Base-by-base conservation (phyloP, 2,113 vertebrate genomes). In the Amblyornis subalaris region DNA sequence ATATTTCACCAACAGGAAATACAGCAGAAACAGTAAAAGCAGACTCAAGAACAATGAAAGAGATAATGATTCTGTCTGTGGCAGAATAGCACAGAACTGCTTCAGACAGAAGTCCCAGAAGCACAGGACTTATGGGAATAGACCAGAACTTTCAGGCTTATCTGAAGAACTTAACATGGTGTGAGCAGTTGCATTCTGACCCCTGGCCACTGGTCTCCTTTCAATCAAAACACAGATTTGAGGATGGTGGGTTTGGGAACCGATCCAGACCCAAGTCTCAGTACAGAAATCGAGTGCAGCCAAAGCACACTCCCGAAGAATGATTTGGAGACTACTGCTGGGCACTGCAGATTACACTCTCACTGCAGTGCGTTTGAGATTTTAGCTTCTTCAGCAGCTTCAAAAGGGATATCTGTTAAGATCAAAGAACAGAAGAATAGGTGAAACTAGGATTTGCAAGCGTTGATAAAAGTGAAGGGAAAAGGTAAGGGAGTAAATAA, bases 401-500 rank as follows among this genome's bases (percentile, higher is more conserved):
- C 55, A 66, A 83, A 91, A 67, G 21, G 14, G 82, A 65, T 58
- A 76, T 29, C 51, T 79, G 24, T 61, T 51, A 73, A 69, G 22
- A 38, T 42, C 31, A 69, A 79, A 66, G 33, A 92, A 61, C 8
- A 54, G 33, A 12, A 69, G 42, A 90, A 66, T 2, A 47, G 10
- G 25, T 77, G 35, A 44, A 60, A 47, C 16, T 48, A 65, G 45
- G 67, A 74, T 60, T 88, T 57, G 2, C 10, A 18, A 75, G 7
- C 10, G n/a, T 6, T 16, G 10, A 47, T 58, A 90, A 74, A 87
- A 92, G 42, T 55, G 12, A 84, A 95, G 33, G 55, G 29, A 80
- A 86, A 94, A 85, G 14, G 50, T 24, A 85, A 69, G 60, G 16
- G 10, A 71, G 81, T 64, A 96, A 38, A 73, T 91, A 94, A 82